A percentile compares a stretch with the other conserved stretches of the same genome.
These are phyloP conservation scores for Capitulum mitella DNA, from an alignment of 2,888 invertebrate genomes.

Conservation along the genomic window DNA sequence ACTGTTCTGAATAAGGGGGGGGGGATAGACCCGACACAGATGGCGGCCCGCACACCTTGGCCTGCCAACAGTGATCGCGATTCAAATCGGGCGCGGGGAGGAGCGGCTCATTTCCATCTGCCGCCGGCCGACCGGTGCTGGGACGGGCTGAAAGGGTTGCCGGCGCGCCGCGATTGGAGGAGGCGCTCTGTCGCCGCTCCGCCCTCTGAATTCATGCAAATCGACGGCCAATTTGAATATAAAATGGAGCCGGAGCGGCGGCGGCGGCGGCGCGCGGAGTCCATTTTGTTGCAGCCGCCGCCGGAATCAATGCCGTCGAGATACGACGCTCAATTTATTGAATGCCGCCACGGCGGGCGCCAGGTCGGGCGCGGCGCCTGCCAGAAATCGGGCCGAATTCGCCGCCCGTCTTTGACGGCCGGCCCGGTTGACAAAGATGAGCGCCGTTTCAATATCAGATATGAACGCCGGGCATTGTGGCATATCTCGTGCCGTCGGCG, in stretches of 20 bases:
- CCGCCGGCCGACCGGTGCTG: background rate
- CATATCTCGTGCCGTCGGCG: background rate
- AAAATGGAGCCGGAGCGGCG: constrained; percentile 7
- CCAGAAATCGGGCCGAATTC: background rate
- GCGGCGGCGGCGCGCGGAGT: background rate
- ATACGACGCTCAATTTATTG: background rate
- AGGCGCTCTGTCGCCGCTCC: background rate
- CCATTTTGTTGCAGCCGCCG: constrained; percentile 17
- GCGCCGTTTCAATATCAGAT: background rate
- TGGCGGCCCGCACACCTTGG: background rate
- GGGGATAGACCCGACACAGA: background rate
- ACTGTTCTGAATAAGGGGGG: background rate
- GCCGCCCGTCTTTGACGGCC: background rate
- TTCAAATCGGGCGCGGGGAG: background rate
- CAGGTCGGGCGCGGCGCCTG: background rate
- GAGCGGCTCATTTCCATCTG: background rate
- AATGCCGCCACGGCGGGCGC: background rate
- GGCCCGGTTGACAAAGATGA: background rate
- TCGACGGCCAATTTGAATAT: background rate
- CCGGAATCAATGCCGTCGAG: background rate
- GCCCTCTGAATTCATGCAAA: background rate
- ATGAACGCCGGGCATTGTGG: background rate
- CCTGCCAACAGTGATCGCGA: background rate
- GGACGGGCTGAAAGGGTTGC: background rate
- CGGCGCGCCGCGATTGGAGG: background rate